Conservation (phyloP, 2,113 vertebrate species). For the Zapornia atra region DNA sequence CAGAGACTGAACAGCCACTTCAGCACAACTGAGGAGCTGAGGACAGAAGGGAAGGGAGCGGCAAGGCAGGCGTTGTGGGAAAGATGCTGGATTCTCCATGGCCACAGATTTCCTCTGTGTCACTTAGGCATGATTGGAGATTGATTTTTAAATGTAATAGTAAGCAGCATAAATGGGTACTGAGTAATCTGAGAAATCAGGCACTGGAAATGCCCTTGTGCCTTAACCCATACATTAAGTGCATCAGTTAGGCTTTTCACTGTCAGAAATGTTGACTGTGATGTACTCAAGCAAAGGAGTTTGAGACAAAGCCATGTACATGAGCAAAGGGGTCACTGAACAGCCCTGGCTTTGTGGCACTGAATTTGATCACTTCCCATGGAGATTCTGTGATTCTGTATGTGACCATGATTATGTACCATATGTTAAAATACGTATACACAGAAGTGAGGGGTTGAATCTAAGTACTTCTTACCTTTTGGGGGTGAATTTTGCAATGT, state of each 20-base stretch:
- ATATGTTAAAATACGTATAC: background rate
- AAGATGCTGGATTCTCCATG: background rate
- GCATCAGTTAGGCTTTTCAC: background rate
- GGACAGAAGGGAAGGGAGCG: background rate
- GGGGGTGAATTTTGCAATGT: background rate
- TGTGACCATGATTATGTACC: background rate
- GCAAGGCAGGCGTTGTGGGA: background rate
- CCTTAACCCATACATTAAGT: background rate
- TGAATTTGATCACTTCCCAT: background rate
- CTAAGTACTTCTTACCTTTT: background rate
- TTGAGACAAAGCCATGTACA: background rate
- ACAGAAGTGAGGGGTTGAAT: background rate
- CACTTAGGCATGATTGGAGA: background rate
- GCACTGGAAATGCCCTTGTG: background rate
- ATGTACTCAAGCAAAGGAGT: background rate
- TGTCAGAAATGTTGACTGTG: background rate
- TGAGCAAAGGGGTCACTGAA: background rate
- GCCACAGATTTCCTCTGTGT: conserved; percentile 18
- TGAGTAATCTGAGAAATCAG: conserved; percentile 17
- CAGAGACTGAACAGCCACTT: background rate
- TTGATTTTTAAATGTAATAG: conserved; percentile 51
- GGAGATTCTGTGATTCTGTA: too few relatives aligned
- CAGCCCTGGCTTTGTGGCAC: background rate
- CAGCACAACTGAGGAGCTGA: background rate
- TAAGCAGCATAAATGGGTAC: background rate